These are phyloP conservation scores for Agrilus planipennis DNA, from an alignment of 1,140 invertebrate genomes.

Conservation along the genomic window DNA sequence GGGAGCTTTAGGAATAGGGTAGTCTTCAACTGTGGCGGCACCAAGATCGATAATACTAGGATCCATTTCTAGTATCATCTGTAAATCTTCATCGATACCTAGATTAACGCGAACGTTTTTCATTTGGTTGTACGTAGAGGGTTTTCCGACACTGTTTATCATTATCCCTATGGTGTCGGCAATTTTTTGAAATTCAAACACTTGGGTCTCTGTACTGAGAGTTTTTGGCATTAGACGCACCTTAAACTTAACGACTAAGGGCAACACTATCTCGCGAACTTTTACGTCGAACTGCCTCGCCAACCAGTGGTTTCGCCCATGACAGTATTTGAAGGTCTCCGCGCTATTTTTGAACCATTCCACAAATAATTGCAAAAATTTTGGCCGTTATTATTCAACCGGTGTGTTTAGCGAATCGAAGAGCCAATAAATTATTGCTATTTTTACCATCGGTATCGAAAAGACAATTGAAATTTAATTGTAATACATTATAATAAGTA, in stretches of 20 bases:
- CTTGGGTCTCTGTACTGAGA: not conserved
- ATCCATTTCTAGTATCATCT: constrained; percentile 51
- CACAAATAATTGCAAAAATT: constrained; percentile 10
- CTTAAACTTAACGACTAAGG: not conserved
- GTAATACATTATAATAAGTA: too few species aligned
- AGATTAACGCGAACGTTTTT: constrained; percentile 40
- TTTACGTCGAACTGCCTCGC: constrained; percentile 3
- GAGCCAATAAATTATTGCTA: too few species aligned
- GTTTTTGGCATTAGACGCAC: not conserved
- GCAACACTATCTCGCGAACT: not conserved
- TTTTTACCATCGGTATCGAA: too few species aligned
- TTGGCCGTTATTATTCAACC: too few species aligned
- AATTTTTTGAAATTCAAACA: constrained; percentile 4
- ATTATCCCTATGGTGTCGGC: not conserved
- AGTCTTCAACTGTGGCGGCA: constrained; percentile 16
- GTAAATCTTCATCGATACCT: constrained; percentile 47
- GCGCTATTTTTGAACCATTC: constrained; percentile 9
- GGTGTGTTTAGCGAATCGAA: too few species aligned
- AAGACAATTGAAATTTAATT: too few species aligned
- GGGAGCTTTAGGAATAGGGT: constrained; percentile 4
- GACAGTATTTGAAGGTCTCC: constrained; percentile 5
- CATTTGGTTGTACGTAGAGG: not conserved
- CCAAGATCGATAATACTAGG: constrained; percentile 45
- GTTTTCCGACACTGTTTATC: not conserved
- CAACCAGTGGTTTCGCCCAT: not conserved